Conservation (phyloP, 2,113 vertebrate genomes). For the Pogona vitticeps region DNA sequence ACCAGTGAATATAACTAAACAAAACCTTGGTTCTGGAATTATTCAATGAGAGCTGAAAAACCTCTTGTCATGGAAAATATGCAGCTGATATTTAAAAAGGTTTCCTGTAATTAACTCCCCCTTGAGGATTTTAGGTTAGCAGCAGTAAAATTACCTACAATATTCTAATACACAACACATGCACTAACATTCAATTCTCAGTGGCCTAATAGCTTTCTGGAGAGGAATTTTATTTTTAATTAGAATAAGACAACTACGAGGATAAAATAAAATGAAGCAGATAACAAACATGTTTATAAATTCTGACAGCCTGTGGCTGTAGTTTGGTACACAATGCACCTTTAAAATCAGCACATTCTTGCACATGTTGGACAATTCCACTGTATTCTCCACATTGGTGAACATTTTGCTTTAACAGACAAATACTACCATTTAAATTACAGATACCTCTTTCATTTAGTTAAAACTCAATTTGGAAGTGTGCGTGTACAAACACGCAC, state of each 20-base stretch:
- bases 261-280: constrained; percentile 53
- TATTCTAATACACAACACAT: constrained; percentile 98
- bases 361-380: constrained; percentile 37
- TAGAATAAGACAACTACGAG: constrained; percentile 70
- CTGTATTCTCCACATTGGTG: constrained; percentile 18
- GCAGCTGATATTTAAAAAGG: constrained; percentile 97
- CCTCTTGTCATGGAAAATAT: constrained; percentile 94
- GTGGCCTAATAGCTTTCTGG: constrained; percentile 68
- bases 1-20: constrained; percentile 70
- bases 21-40: constrained; percentile 76
- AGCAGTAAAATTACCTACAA: constrained; percentile 98
- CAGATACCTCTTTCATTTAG: neutral
- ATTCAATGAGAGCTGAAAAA: constrained; percentile 84
- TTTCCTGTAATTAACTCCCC: constrained; percentile 99
- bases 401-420: constrained; percentile 14
- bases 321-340: constrained; percentile 37
- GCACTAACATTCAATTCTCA: constrained; percentile 80
- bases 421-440: constrained; percentile 12
- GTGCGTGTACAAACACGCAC: constrained; percentile 11
- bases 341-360: constrained; percentile 47
- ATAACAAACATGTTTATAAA: constrained; percentile 65
- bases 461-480: neutral
- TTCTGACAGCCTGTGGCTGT: constrained; percentile 40
- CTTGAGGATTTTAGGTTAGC: constrained; percentile 98
- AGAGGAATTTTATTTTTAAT: constrained; percentile 69